Base-by-base conservation (phyloP, 2,113 vertebrate species). In the Pogonocichla stellata region DNA sequence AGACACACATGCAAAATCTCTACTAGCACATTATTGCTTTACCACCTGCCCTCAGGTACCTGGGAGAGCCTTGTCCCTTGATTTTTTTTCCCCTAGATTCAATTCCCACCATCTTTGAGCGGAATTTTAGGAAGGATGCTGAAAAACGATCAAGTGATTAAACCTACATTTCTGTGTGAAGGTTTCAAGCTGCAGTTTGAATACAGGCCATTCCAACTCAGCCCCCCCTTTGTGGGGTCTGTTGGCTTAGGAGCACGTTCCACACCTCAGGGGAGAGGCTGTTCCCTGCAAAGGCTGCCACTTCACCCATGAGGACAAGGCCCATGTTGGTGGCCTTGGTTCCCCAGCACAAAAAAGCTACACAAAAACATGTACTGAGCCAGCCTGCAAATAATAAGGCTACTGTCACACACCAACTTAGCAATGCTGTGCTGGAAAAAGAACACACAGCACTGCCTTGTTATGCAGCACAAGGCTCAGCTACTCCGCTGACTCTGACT, bases 401-500 rank as follows among this genome's bases (percentile, higher is more conserved):
- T 9, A 71, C 65, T 78, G 88, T 87, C 89, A 92, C 61, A 56
- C 22, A 84, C 36, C 77, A 54, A 48, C 36, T 65, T 19, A 34
- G 83, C 54, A 88, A 75, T 28, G n/a, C 80, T 40, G 57, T 4
- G 56, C 88, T 87, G 73, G 61, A 86, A 94, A 88, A 80, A 86
- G 82, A 90, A 80, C 69, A 71, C 16, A 71, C 60, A 95, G 70
- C 80, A 26, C 70, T 66, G 84, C 80, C 83, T 87, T 66, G 83
- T 87, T 79, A 85, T 8, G 47, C 56, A 83, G n/a, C 62, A 74
- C 18, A 72, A 81, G 86, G 31, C 86, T 67, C 2, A 1, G 62
- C 42, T 25, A 26, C 65, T 66, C 86, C 60, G 57, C 69, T 65
- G 64, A 88, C 75, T 70, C 60, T 60, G 67, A 88, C 74, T 77